Conservation (phyloP, 2,888 invertebrate genomes). For the Drosophila gaucha region DNA sequence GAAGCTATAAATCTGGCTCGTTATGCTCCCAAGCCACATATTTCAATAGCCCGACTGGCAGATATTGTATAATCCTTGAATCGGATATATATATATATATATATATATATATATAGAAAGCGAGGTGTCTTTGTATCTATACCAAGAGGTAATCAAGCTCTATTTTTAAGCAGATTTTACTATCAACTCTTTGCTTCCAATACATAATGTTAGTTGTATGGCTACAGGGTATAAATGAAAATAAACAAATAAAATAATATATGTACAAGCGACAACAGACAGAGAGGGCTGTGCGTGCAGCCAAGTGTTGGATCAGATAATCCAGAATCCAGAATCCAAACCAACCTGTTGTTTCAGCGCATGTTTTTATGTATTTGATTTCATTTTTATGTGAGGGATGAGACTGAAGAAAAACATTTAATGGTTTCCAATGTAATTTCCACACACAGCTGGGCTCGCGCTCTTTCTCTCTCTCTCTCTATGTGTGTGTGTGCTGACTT, state of each 20-base stretch:
- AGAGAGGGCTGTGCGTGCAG: conserved; percentile 4
- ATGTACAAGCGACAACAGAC: not conserved
- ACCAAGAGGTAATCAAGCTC: too few species aligned
- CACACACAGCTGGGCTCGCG: conserved; percentile 8
- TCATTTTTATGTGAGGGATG: conserved; percentile 22
- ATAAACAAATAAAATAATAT: conserved; percentile 11
- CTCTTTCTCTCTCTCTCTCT: not conserved
- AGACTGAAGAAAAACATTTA: conserved; percentile 32
- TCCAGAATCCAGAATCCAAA: not conserved
- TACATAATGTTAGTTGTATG: not conserved
- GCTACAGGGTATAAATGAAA: conserved; percentile 7
- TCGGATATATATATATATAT: not conserved
- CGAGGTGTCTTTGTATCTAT: too few species aligned
- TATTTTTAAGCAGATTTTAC: too few species aligned
- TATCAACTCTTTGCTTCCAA: too few species aligned
- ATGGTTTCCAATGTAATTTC: conserved; percentile 57
- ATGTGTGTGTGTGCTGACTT: conserved; percentile 39
- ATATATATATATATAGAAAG: not conserved
- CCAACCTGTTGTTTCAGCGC: conserved; percentile 59
- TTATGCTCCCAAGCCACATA: conserved; percentile 29
- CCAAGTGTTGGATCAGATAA: conserved; percentile 31
- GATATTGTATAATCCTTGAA: not conserved
- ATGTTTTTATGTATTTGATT: conserved; percentile 46
- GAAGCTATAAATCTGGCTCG: conserved; percentile 46
- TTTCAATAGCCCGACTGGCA: not conserved